Conservation (phyloP, 2,113 vertebrate species). For the Calyptomena viridis region DNA sequence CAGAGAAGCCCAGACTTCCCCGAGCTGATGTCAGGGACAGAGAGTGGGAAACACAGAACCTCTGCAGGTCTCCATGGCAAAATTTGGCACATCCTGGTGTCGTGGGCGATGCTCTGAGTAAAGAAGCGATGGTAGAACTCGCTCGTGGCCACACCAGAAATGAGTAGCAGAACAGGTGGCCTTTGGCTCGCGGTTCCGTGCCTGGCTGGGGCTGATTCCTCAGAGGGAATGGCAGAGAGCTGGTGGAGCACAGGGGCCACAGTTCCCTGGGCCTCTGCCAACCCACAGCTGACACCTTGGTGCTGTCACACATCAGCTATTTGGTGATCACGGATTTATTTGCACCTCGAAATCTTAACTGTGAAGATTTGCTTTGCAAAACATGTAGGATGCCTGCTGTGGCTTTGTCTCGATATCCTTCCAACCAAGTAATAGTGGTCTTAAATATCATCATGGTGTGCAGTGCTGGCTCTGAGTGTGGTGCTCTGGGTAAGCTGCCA, state of each 20-base stretch:
- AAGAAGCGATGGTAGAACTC: too few relatives aligned
- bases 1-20: background rate
- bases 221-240: background rate
- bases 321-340: background rate
- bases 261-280: background rate
- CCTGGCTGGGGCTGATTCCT: background rate
- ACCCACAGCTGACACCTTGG: background rate
- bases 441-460: background rate
- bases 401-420: background rate
- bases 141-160: background rate
- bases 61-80: background rate
- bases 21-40: background rate
- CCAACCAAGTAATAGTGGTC: background rate
- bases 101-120: background rate
- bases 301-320: background rate
- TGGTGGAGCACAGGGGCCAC: background rate
- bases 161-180: background rate
- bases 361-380: background rate
- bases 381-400: background rate
- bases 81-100: background rate
- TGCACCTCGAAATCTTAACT: background rate
- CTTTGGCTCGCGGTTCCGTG: background rate
- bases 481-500: background rate
- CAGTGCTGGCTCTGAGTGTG: background rate
- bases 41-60: background rate